Percentiles rank a stretch among this genome's conserved stretches.
Evolutionary conservation across 2,113 vertebrate species (phyloP).

Genomic region (Bambusicola thoracicus): DNA sequence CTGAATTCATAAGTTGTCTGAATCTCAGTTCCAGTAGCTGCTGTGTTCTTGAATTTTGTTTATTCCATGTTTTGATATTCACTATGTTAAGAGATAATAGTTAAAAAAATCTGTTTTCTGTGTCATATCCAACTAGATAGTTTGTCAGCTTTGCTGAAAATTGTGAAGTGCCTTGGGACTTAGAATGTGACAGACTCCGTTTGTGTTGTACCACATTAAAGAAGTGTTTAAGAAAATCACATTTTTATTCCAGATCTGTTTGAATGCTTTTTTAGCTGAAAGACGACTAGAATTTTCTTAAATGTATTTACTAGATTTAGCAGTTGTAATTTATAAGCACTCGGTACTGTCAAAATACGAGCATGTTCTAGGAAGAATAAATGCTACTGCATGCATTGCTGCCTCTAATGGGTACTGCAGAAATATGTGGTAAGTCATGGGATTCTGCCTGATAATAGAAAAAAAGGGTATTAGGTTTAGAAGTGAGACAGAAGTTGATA

Average conservation of each 20-base stretch:
- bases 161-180: slow-evolving; percentile 13
- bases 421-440: not conserved
- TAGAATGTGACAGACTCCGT: slow-evolving; percentile 43
- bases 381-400: not conserved
- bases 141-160: slow-evolving; percentile 41
- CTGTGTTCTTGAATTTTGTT: not conserved
- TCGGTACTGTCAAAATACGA: not conserved
- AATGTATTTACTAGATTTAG: slow-evolving; percentile 8
- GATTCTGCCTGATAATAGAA: not conserved
- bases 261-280: slow-evolving; percentile 33
- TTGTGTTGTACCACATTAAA: slow-evolving; percentile 42
- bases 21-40: not conserved
- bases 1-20: not conserved
- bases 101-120: slow-evolving; percentile 27
- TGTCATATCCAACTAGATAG: not conserved
- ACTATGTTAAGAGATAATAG: not conserved
- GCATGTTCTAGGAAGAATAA: not conserved
- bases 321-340: slow-evolving; percentile 9
- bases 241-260: slow-evolving; percentile 23
- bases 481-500: not conserved
- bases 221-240: not conserved
- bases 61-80: not conserved
- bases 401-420: not conserved
- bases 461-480: not conserved
- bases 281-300: slow-evolving; percentile 23